Evolutionary conservation across 1,140 invertebrate species (phyloP).

Genomic region (Zaprionus inermis): DNA sequence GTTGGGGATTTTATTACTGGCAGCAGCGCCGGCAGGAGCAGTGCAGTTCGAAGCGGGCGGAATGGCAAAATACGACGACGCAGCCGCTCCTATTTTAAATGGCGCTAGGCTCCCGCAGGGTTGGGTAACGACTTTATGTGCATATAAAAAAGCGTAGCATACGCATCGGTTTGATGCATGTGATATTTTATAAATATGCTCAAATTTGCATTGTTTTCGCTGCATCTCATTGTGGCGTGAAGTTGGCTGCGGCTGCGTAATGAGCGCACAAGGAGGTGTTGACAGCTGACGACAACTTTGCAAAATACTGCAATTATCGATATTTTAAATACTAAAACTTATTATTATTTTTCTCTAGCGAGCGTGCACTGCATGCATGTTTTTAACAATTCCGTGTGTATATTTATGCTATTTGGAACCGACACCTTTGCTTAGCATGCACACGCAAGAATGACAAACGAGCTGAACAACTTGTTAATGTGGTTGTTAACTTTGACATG

Average conservation of each 20-base stretch:
- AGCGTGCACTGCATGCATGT: not conserved
- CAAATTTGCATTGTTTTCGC: not conserved
- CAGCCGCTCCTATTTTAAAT: slow-evolving; percentile 75
- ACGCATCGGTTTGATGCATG: not conserved
- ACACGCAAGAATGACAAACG: slow-evolving; percentile 9
- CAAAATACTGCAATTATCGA: not conserved
- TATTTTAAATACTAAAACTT: not conserved
- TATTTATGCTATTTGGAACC: not conserved
- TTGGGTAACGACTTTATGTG: slow-evolving; percentile 7
- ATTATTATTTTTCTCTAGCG: not conserved
- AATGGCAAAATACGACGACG: not conserved
- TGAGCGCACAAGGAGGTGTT: not conserved
- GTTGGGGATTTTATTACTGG: slow-evolving; percentile 44
- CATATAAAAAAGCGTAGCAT: not conserved
- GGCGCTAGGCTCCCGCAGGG: slow-evolving; percentile 36
- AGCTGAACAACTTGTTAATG: slow-evolving; percentile 1
- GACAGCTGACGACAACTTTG: not conserved
- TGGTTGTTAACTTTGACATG: slow-evolving; percentile 7
- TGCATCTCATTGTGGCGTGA: not conserved
- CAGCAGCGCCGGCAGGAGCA: too few species aligned
- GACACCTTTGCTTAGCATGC: not conserved
- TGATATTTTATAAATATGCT: not conserved
- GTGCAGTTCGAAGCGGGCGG: too few species aligned
- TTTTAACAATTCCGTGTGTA: not conserved
- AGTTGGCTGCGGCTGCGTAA: not conserved